A percentile compares a stretch with the other conserved stretches of the same genome.
Evolutionary conservation across 1,140 invertebrate genomes (phyloP).

Genomic region (Tenebrio molitor): DNA sequence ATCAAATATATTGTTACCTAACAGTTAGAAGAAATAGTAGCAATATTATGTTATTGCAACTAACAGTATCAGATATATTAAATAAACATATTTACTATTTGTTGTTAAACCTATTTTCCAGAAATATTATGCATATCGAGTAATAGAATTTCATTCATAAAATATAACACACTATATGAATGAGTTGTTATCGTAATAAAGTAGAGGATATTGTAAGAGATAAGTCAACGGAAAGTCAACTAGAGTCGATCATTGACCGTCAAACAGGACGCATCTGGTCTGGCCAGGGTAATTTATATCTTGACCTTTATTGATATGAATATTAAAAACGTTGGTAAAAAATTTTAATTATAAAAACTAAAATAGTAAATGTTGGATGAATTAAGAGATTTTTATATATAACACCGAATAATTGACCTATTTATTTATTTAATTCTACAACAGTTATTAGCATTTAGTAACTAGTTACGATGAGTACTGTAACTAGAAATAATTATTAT

Average conservation of each 20-base stretch:
- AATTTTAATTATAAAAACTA: background rate
- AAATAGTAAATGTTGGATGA: too few species aligned
- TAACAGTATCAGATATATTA: background rate
- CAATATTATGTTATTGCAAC: too few species aligned
- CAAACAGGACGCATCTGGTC: constrained; percentile 55
- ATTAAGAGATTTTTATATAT: too few species aligned
- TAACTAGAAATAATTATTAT: too few species aligned
- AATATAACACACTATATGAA: constrained; percentile 39
- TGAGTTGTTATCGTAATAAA: constrained; percentile 41
- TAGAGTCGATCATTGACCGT: constrained; percentile 57
- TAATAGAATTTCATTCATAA: constrained; percentile 22
- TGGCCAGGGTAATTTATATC: constrained; percentile 43
- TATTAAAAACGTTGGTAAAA: background rate
- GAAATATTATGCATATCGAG: background rate
- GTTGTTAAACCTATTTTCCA: constrained; percentile 10
- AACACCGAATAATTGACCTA: too few species aligned
- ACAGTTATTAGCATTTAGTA: too few species aligned
- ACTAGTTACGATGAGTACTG: too few species aligned
- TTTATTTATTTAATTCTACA: too few species aligned
- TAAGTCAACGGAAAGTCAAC: constrained; percentile 46
- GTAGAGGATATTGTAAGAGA: constrained; percentile 48
- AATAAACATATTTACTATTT: background rate
- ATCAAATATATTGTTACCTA: too few species aligned
- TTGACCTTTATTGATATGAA: constrained; percentile 48
- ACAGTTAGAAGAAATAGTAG: too few species aligned